Percentiles rank a stretch among this genome's conserved stretches.
Conservation (phyloP, 2,113 vertebrate species). For the Lophius piscatorius region DNA sequence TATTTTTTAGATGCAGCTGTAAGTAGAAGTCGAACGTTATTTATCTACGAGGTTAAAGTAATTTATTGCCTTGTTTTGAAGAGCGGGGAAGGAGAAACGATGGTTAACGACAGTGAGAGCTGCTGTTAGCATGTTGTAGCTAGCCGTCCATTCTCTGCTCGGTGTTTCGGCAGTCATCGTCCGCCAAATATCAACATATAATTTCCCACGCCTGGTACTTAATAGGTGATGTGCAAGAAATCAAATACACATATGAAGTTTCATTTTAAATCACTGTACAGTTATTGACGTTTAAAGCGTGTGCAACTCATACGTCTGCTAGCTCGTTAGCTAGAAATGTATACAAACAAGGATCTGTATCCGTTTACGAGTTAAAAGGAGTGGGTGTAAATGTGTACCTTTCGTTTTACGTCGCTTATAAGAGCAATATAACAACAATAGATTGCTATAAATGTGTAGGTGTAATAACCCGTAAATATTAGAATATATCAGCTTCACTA, state of each 20-base stretch:
- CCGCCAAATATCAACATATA: neutral
- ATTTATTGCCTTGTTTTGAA: neutral
- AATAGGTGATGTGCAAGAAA: neutral
- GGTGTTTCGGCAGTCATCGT: neutral
- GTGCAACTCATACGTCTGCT: neutral
- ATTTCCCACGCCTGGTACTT: too few species aligned
- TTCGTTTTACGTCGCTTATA: neutral
- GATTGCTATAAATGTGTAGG: neutral
- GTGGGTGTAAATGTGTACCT: neutral
- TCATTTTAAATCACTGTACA: neutral
- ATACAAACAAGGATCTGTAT: neutral
- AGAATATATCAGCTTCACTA: too few species aligned
- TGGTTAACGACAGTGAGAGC: slow-evolving; percentile 12
- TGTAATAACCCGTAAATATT: too few species aligned
- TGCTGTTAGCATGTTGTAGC: slow-evolving; percentile 51
- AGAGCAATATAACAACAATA: neutral
- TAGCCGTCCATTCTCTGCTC: slow-evolving; percentile 27
- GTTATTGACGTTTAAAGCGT: neutral
- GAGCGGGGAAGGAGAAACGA: neutral
- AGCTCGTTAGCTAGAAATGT: neutral
- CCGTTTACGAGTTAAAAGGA: too few species aligned
- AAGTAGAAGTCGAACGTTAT: neutral
- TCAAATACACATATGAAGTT: neutral
- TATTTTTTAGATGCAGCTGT: slow-evolving; percentile 8
- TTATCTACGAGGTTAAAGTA: neutral